Evolutionary conservation across 2,113 vertebrate genomes (phyloP), one percentile per base, ranked within the genome.

Genomic region (Nerophis lumbriciformis): DNA sequence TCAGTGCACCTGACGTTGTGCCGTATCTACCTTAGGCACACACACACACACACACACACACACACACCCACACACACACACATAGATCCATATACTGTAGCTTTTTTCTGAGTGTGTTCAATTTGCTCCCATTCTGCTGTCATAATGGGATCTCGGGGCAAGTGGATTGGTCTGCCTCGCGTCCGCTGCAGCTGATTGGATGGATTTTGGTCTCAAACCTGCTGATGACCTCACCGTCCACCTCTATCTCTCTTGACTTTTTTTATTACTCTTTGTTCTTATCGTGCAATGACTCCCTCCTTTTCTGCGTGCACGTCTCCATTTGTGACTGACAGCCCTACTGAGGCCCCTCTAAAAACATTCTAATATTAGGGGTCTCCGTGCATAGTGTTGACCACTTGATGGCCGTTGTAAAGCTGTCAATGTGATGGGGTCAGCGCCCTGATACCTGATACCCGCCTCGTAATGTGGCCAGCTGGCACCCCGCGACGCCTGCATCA

Each of bases 61-160:
- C 9, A 51, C 14, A 39, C 48, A 51, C 61, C 38, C 36, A 37
- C 13, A 42, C 19, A 39, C 54, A 61, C 50, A 63, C 21, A 58
- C 14, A 8, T 3, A 53, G 53, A 62, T 28, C 10, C 14, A 48
- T 35, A 28, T 28, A 28, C 28, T 28, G 28, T 28, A 71, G 61
- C 64, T 64, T 42, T 63, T 76, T 71, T 82, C 66, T 53, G 53
- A 55, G 12, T 68, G 52, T 69, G 68, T 79, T 75, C 71, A 76
- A 66, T 81, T 73, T 79, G 58, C 66, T 60, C 76, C 47, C 63
- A 75, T 72, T 75, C 70, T 58, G 28, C 68, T 72, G 77, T 81
- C 79, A 83, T 81, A 85, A 83, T 81, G 75, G 82, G 76, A 85
- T 86, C 65, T 85, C 15, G 19, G 79, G 44, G 51, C 49, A 69